These are phyloP conservation scores for Pogonognathellus flavescens DNA, from an alignment of 1,140 invertebrate genomes.

Conservation along the genomic window DNA sequence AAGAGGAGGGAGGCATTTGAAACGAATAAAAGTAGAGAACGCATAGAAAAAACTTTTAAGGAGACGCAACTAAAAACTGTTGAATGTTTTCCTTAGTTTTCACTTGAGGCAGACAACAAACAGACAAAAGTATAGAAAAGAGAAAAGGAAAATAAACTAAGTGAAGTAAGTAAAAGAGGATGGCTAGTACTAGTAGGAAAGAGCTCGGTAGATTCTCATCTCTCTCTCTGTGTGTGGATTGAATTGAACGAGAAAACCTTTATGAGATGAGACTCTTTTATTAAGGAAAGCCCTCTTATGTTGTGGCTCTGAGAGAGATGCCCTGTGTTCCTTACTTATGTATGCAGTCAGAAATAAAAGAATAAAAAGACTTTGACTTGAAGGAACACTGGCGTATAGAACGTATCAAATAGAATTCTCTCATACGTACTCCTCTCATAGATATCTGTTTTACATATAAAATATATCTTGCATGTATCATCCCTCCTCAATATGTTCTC, in stretches of 20 bases:
- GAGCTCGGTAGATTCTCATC: not conserved
- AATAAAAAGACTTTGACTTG: constrained; percentile 37
- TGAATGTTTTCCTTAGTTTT: constrained; percentile 49
- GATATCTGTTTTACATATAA: no score
- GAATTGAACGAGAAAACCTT: constrained; percentile 27
- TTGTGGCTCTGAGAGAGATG: not conserved
- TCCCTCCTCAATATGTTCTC: no score
- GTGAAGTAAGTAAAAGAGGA: constrained; percentile 16
- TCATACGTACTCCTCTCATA: not conserved
- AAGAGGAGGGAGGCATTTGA: constrained; percentile 32
- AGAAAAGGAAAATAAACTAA: constrained; percentile 33
- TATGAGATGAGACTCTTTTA: constrained; percentile 39
- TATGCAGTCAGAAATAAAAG: constrained; percentile 32
- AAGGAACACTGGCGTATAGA: not conserved
- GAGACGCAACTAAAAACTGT: constrained; percentile 46
- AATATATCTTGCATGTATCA: no score
- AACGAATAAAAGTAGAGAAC: constrained; percentile 19
- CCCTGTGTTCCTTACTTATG: not conserved
- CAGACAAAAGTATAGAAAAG: constrained; percentile 1
- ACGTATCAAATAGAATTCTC: constrained; percentile 3
- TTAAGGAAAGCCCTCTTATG: not conserved
- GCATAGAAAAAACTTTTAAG: constrained; percentile 42
- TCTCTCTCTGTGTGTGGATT: not conserved
- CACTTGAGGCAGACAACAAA: constrained; percentile 33
- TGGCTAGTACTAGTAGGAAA: no score